Evolutionary conservation across 1,140 invertebrate genomes (phyloP).

Genomic region (Rhynchophorus ferrugineus): DNA sequence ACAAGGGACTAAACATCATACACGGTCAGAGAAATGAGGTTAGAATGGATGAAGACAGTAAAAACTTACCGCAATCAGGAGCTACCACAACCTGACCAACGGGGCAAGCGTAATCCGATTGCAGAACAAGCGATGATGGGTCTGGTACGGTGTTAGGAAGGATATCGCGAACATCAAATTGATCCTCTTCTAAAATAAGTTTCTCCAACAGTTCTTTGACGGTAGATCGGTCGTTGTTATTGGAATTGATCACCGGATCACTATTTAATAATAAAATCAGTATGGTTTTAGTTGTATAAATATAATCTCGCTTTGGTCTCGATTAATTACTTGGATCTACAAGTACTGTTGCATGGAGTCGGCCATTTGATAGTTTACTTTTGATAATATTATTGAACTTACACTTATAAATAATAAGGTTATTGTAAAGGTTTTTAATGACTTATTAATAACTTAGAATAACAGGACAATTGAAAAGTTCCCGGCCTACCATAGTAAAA

Average conservation of each 20-base stretch:
- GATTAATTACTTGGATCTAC: no score
- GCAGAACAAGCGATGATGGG: slow-evolving; percentile 74
- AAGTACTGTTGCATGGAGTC: no score
- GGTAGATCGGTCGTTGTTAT: slow-evolving; percentile 76
- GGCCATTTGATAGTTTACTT: no score
- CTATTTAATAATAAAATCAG: slow-evolving; percentile 43
- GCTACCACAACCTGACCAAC: slow-evolving; percentile 87
- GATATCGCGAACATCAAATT: slow-evolving; percentile 87
- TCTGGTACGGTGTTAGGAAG: slow-evolving; percentile 90
- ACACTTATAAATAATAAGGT: no score
- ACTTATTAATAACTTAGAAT: no score
- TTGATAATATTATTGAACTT: no score
- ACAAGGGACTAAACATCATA: slow-evolving; percentile 72
- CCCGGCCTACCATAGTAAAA: no score
- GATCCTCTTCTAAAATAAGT: slow-evolving; percentile 83
- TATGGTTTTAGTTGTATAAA: no score
- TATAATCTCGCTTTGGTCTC: no score
- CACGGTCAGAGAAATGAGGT: background rate
- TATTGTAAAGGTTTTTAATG: no score
- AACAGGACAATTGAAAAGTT: no score
- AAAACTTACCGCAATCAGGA: slow-evolving; percentile 72
- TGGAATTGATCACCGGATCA: slow-evolving; percentile 81
- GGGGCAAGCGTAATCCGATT: slow-evolving; percentile 89
- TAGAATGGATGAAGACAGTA: background rate
- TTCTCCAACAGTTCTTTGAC: slow-evolving; percentile 77